Evolutionary conservation across 2,113 vertebrate species (phyloP), one percentile per base, ranked within the genome.

Genomic region (Pungitius pungitius): DNA sequence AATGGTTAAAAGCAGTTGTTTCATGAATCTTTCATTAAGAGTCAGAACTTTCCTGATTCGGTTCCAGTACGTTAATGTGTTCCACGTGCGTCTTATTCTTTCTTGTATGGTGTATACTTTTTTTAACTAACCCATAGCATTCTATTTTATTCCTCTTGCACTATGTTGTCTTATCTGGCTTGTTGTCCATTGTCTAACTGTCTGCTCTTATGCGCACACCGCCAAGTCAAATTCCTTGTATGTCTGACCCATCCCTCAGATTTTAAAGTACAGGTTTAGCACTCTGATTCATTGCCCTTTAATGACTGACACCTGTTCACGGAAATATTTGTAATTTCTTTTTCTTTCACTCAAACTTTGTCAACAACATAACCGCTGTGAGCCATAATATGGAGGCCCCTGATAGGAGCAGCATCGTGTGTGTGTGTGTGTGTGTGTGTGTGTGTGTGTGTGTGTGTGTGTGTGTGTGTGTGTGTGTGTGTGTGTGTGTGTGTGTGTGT

Each of bases 11-110:
- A 71, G 59, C 68, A 30, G 64, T 57, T 40, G 7, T 77, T 75
- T 86, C 77, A 20, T 78, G 81, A 77, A 80, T 88, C 77, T 69
- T 83, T 86, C 58, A 85, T 86, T 81, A 77, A 65, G 74, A 80
- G 74, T 64, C 82, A 70, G 79, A 83, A 78, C 65, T 85, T 82
- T 87, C 71, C 82, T 66, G 84, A 81, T 69, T 70, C 68, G 22
- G 61, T 69, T 91, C 85, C 85, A 88, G 78, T 75, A 47, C 68
- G 69, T 73, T 90, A 81, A 89, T 85, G 27, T 0, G 6, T 78
- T 81, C 88, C 88, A 88, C 74, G 85, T 89, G 88, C 42, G 26
- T 69, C 26, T 35, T 64, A 66, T 37, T 85, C 51, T 30, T 40
- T 35, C 67, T 77, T 47, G 68, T 73, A 73, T n/a, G 43, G 33